Conservation (phyloP, 2,888 invertebrate genomes). For the Watsonalla binaria region DNA sequence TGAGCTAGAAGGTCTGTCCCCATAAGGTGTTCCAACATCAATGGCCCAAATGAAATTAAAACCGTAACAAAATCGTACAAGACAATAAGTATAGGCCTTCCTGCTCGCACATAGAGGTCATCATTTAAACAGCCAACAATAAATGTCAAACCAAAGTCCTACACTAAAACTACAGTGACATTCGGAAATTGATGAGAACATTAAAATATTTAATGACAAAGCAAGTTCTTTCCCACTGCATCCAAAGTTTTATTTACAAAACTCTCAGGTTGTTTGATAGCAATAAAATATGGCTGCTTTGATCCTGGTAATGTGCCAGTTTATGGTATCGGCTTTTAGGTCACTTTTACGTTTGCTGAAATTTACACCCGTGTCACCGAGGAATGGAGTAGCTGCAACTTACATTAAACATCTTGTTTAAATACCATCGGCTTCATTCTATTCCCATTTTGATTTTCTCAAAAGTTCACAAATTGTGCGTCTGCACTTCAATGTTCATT, state of each 20-base stretch:
- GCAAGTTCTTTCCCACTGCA: constrained; percentile 54
- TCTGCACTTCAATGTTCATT: no score
- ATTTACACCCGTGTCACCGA: neutral
- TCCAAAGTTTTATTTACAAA: constrained; percentile 52
- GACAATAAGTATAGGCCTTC: constrained; percentile 3
- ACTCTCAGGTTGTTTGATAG: constrained; percentile 5
- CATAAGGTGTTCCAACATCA: constrained; percentile 9
- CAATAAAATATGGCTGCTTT: neutral
- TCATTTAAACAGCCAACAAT: constrained; percentile 23
- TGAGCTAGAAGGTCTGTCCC: constrained; percentile 1
- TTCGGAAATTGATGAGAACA: constrained; percentile 58
- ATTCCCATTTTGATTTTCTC: no score
- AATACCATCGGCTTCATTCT: no score
- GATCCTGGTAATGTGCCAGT: constrained; percentile 1
- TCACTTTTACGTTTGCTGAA: constrained; percentile 5
- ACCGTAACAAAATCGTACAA: constrained; percentile 5
- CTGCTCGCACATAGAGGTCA: constrained; percentile 3
- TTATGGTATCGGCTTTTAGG: neutral
- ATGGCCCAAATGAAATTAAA: constrained; percentile 5
- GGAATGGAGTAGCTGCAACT: no score
- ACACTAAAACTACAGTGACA: constrained; percentile 60
- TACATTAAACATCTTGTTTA: no score
- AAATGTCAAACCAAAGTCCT: constrained; percentile 63
- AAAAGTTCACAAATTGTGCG: no score
- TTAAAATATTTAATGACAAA: constrained; percentile 66